Base-by-base conservation (phyloP, 2,113 vertebrate species). In the Amazona vittata region DNA sequence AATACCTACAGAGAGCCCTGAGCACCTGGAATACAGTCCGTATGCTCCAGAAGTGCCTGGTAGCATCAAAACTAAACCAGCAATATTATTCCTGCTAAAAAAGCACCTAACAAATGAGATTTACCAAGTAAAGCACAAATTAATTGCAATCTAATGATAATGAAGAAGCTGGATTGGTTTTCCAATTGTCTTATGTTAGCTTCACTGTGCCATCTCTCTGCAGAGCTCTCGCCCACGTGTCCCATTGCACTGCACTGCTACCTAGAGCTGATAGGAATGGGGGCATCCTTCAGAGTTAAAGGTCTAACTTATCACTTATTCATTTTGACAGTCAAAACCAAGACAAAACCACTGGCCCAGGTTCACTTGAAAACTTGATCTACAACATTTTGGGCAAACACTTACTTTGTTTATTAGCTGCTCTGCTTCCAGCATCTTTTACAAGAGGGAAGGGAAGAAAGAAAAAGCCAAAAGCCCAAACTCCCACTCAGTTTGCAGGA, bases 161-260 rank as follows among this genome's bases (percentile, higher is more conserved):
- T 10, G n/a, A 77, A 75, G 28, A 24, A 73, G 35, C 10, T 35
- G 37, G 12, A 7, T 5, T 5, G 1, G 11, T 44, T 86, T 88
- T 41, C 44, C 41, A 18, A 1, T 15, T 62, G 44, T 10, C 33
- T 52, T 53, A 46, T 44, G 21, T 24, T 41, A 62, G 9, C 35
- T 46, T 71, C 10, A 9, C 19, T 39, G 35, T 26, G 28, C 19
- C 19, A n/a, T 21, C 53, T 33, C 11, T 12, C 55, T 46, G 24
- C 59, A 78, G 39, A 41, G 18, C 13, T 82, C 28, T 44, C 2
- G 0, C 11, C 13, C 15, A 6, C 0, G 0, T 22, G 31, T 60
- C 65, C 55, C 53, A 21, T 33, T 25, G 69, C 43, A 13, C 46
- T 44, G 64, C 9, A 29, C 12, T 19, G 31, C 52, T 73, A 15